These are phyloP conservation scores for Actenoides lindsayi DNA, from an alignment of 2,113 vertebrate genomes.

Conservation along the genomic window DNA sequence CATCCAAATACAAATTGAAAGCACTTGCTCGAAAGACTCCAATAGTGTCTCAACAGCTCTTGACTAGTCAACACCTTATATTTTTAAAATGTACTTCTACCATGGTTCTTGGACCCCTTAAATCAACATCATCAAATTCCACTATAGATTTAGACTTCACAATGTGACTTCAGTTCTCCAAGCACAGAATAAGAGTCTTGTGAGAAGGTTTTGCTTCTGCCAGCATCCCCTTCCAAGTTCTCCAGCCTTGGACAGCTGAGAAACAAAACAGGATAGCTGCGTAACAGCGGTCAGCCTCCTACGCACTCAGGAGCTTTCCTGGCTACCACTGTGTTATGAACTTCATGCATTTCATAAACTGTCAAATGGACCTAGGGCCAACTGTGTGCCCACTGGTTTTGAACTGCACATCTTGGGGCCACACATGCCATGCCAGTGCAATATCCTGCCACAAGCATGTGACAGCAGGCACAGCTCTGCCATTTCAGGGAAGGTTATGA, in stretches of 20 bases:
- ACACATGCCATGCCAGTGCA: neutral
- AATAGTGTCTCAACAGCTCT: neutral
- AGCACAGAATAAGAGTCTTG: conserved; percentile 50
- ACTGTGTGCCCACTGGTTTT: neutral
- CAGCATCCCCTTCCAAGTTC: conserved; percentile 48
- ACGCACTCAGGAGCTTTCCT: neutral
- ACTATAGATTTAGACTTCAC: conserved; percentile 35
- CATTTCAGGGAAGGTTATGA: neutral
- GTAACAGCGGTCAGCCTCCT: neutral
- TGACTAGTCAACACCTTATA: neutral
- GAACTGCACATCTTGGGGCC: neutral
- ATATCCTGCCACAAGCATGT: fast-evolving
- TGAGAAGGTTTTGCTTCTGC: conserved; percentile 26
- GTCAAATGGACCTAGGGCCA: neutral
- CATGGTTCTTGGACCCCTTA: neutral
- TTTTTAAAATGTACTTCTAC: conserved; percentile 2
- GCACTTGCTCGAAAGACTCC: conserved; percentile 3
- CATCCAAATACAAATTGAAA: conserved; percentile 17
- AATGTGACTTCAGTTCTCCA: conserved; percentile 45
- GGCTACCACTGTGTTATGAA: neutral
- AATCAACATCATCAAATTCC: conserved; percentile 28
- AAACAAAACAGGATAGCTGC: conserved; percentile 20
- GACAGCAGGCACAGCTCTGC: neutral
- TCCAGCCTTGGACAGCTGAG: neutral
- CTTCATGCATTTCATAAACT: neutral